Conservation (phyloP, 2,113 vertebrate species). For the Rana temporaria region DNA sequence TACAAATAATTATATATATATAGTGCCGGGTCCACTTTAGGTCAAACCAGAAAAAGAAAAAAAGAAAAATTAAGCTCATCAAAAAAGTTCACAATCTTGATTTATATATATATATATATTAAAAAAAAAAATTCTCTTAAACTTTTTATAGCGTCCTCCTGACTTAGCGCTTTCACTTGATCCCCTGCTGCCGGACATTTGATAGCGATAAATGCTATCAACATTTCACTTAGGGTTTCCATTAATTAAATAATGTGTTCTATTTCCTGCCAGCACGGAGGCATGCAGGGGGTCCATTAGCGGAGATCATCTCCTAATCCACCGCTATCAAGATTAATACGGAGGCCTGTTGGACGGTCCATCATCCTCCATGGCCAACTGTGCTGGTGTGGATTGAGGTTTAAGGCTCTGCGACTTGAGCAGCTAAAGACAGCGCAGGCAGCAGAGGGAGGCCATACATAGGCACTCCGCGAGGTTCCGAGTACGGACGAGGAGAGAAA, state of each 20-base stretch:
- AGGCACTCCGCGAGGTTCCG: background rate
- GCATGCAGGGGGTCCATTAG: slow-evolving; percentile 40
- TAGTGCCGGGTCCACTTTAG: no score
- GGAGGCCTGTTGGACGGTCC: background rate
- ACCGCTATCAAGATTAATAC: background rate
- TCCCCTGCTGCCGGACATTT: slow-evolving; percentile 32
- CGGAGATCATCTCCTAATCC: slow-evolving; percentile 34
- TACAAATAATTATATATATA: no score
- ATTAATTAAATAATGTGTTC: slow-evolving; percentile 41
- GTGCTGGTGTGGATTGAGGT: slow-evolving; percentile 34
- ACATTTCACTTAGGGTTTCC: slow-evolving; percentile 33
- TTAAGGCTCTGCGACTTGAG: slow-evolving; percentile 23
- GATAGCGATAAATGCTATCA: background rate
- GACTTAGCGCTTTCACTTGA: background rate
- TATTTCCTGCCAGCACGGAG: background rate
- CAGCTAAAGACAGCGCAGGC: background rate
- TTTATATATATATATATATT: no score
- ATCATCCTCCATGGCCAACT: slow-evolving; percentile 2
- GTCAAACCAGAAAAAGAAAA: no score
- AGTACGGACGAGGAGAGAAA: no score
- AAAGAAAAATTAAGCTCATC: no score
- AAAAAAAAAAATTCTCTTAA: no score
- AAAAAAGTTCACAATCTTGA: no score
- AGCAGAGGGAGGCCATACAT: background rate
- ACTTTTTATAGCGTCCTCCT: background rate